These are phyloP conservation scores for Gambusia affinis DNA, from an alignment of 2,113 vertebrate species.

Conservation along the genomic window DNA sequence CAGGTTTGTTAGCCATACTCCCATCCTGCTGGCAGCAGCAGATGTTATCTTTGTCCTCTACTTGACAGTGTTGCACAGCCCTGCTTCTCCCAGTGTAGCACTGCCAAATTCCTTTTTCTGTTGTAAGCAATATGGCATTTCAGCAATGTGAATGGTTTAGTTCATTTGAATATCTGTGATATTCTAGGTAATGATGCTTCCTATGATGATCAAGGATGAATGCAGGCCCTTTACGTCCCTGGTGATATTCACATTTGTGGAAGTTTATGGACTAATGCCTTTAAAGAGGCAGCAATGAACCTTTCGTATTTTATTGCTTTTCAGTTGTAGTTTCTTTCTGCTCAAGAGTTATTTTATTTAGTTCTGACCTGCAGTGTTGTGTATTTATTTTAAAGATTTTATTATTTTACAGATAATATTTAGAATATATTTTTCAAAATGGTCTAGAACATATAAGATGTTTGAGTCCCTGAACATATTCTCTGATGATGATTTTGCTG, in stretches of 20 bases:
- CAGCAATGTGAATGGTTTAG: background rate
- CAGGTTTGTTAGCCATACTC: constrained; percentile 26
- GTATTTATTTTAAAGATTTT: background rate
- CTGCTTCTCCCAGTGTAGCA: background rate
- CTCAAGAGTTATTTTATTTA: background rate
- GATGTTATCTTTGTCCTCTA: constrained; percentile 29
- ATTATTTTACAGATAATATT: too few relatives aligned
- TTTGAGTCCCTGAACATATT: too few relatives aligned
- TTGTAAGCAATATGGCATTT: constrained; percentile 29
- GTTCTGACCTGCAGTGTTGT: background rate
- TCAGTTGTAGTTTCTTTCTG: constrained; percentile 16
- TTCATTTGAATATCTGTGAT: constrained; percentile 6
- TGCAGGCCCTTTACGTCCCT: constrained; percentile 6
- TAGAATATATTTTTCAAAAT: background rate
- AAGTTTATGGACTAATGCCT: background rate
- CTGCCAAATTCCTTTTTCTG: constrained; percentile 2
- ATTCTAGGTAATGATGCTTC: constrained; percentile 14
- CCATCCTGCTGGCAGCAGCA: constrained; percentile 14
- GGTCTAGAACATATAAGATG: background rate
- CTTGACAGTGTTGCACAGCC: constrained; percentile 28
- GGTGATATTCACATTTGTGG: constrained; percentile 21
- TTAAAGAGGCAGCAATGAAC: constrained; percentile 3
- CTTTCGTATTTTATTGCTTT: constrained; percentile 18
- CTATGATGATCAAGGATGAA: constrained; percentile 16
- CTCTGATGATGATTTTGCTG: background rate